Conservation (phyloP, 2,113 vertebrate species). For the Carassius auratus region DNA sequence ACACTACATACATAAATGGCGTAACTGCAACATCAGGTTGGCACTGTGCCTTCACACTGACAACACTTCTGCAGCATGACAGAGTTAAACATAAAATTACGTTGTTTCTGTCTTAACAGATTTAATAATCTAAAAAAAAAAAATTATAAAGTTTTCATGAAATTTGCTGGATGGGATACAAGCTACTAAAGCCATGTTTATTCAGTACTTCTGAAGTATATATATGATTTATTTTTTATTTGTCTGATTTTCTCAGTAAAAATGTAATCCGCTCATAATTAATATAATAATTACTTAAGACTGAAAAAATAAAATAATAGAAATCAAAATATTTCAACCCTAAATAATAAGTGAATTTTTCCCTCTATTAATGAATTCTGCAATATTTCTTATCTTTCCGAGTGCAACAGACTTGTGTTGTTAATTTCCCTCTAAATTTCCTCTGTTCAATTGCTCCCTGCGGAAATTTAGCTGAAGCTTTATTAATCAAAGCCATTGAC, state of each 20-base stretch:
- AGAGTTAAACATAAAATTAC: neutral
- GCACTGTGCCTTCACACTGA: neutral
- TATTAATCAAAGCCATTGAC: slow-evolving; percentile 65
- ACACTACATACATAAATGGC: neutral
- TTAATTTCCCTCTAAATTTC: slow-evolving; percentile 58
- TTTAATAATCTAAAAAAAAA: neutral
- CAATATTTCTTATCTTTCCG: neutral
- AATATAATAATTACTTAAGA: neutral
- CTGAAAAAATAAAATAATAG: neutral
- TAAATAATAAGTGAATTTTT: neutral
- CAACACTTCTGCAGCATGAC: neutral
- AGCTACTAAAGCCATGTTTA: too few relatives aligned
- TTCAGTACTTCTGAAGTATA: neutral
- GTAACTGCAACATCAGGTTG: neutral
- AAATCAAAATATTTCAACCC: neutral
- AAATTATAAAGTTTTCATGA: too few relatives aligned
- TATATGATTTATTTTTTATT: neutral
- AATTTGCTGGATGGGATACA: too few relatives aligned
- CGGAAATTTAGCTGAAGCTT: slow-evolving; percentile 65
- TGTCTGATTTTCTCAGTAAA: neutral
- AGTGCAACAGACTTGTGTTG: slow-evolving; percentile 31
- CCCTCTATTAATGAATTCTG: neutral
- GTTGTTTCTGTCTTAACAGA: neutral
- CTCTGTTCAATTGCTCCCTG: slow-evolving; percentile 57
- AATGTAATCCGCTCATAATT: neutral